These are phyloP conservation scores for Rhinoraja longicauda DNA, from an alignment of 2,797 vertebrate species.

Conservation along the genomic window DNA sequence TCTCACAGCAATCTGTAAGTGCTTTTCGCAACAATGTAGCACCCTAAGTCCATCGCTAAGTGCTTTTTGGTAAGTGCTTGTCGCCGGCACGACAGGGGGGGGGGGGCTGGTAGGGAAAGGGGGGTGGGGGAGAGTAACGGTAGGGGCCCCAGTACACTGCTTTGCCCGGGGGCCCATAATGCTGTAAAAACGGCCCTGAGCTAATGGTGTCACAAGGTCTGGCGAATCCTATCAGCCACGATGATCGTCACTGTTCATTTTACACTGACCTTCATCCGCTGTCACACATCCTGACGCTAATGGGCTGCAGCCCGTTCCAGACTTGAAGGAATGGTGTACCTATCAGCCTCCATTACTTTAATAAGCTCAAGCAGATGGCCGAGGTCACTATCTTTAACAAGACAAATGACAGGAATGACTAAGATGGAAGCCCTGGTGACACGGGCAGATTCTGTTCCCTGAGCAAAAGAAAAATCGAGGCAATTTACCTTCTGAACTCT, in stretches of 20 bases:
- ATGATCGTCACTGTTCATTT: conserved; percentile 2
- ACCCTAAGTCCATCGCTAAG: no score
- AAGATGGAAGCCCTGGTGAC: conserved; percentile 46
- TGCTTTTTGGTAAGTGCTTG: no score
- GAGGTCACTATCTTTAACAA: conserved; percentile 46
- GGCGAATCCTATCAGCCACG: background rate
- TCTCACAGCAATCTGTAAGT: no score
- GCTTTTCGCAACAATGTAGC: no score
- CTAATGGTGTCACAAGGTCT: background rate
- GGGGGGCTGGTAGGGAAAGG: no score
- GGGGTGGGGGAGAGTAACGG: no score
- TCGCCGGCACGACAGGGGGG: no score
- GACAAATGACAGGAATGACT: conserved; percentile 45
- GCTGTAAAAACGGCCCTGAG: no score
- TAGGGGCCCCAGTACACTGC: no score
- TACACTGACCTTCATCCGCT: conserved; percentile 25
- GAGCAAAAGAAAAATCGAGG: conserved; percentile 48
- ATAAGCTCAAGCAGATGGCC: conserved; percentile 43
- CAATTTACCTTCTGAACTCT: conserved; percentile 53
- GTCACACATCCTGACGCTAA: conserved; percentile 3
- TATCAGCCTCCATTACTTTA: conserved; percentile 40
- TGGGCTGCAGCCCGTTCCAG: background rate
- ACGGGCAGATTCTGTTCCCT: conserved; percentile 46
- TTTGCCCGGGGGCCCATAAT: no score
- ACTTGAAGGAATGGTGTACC: conserved; percentile 16